Percentiles rank a stretch among this genome's conserved stretches.
Evolutionary conservation across 2,888 invertebrate species (phyloP).

Genomic region (Frankliniella fusca): DNA sequence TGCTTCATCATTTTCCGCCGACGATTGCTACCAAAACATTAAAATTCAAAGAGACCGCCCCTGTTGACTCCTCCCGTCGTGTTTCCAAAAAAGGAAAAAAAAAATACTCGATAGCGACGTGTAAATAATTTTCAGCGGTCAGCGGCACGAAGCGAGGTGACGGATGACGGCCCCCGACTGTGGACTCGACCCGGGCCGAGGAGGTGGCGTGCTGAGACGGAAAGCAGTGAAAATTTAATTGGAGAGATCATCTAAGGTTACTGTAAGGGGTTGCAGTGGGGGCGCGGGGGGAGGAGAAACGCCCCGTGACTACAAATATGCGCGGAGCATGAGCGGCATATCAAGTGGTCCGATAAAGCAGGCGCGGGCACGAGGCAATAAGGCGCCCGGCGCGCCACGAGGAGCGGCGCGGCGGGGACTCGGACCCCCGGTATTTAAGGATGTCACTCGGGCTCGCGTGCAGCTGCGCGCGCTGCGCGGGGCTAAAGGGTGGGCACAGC

Average conservation of each 20-base stretch:
- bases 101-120: background rate
- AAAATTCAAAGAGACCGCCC: too few relatives aligned
- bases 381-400: background rate
- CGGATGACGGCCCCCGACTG: background rate
- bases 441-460: too few relatives aligned
- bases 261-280: background rate
- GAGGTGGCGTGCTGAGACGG: background rate
- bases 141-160: too few relatives aligned
- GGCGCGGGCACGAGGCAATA: background rate
- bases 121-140: too few relatives aligned
- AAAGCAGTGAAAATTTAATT: slow-evolving; percentile 21
- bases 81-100: background rate
- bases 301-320: background rate
- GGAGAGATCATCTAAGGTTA: slow-evolving; percentile 26
- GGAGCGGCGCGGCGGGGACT: too few relatives aligned
- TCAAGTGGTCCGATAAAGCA: background rate
- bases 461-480: background rate
- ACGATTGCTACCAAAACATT: too few relatives aligned
- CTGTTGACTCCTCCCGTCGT: too few relatives aligned
- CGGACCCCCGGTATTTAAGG: too few relatives aligned
- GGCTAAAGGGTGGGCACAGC: background rate
- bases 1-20: too few relatives aligned
- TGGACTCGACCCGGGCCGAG: too few relatives aligned
- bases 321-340: background rate
- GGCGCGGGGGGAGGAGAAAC: background rate